Base-by-base conservation (phyloP, 2,888 invertebrate species). In the Macaria notata region DNA sequence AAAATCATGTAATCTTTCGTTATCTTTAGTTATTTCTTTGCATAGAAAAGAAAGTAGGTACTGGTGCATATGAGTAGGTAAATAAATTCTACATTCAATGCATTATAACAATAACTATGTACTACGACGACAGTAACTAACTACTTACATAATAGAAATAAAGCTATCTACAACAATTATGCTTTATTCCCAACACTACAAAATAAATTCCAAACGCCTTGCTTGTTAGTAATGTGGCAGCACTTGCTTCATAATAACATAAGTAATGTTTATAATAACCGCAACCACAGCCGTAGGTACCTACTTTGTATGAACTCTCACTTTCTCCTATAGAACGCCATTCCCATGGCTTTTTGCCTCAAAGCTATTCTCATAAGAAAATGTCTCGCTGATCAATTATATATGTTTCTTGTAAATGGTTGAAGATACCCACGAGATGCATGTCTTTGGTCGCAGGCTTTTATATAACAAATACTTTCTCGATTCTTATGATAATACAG, bases 281-380 rank as follows among this genome's bases (percentile, higher is more conserved):
- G 19, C 19, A 19, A 19, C 19, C 19, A 19, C 19, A 19, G 56
- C 49, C 43, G 45, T 39, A 49, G 49, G 38, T 56, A 45, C 48
- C 49, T 52, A 56, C 60, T 61, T 56, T 62, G 62, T 56, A 47
- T 49, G 42, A 19, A 52, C 65, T 65, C 63, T 63, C 63, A 63
- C 65, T 65, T 62, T 65, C 65, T 42, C 46, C 46, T 41, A 52
- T 49, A 54, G 44, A 57, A 55, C 44, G 4, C 9, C 54, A n/a
- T 62, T 65, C 62, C 60, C 65, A 65, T 62, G 62, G 62, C 41
- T 63, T 65, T 60, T 65, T 63, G 46, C 30, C 53, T 39, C 33
- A 29, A 39, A 54, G 55, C 51, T 56, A 44, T 63, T 63, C 65
- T 54, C 65, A 63, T 58, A 62, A 59, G 59, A 63, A 63, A 56